Conservation (phyloP, 2,888 invertebrate genomes). For the Eucera pruinosa region DNA sequence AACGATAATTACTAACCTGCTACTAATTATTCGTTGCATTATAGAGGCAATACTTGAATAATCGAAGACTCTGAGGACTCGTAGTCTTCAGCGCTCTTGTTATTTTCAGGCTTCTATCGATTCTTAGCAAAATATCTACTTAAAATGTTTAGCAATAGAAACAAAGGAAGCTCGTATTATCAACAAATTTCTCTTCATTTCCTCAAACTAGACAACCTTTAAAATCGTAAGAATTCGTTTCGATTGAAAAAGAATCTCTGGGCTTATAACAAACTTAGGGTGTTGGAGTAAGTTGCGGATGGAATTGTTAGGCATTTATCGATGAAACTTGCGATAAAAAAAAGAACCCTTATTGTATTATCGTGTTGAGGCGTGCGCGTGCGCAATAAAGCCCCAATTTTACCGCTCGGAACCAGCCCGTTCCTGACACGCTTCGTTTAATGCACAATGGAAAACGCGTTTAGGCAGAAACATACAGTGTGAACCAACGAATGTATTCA, state of each 20-base stretch:
- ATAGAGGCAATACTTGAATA: no score
- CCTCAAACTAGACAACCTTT: no score
- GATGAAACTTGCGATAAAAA: constrained; percentile 33
- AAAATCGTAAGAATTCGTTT: no score
- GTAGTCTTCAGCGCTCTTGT: no score
- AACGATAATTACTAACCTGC: not conserved
- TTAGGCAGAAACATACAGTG: constrained; percentile 9
- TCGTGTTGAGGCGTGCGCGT: not conserved
- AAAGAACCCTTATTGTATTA: not conserved
- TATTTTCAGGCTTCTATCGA: no score
- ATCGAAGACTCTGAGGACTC: no score
- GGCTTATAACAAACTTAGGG: not conserved
- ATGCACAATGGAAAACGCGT: constrained; percentile 37
- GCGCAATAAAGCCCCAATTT: constrained; percentile 39
- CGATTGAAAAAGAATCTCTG: not conserved
- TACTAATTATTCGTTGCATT: not conserved
- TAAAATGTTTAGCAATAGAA: no score
- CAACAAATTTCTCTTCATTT: no score
- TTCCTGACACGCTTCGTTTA: constrained; percentile 47
- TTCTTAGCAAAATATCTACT: no score
- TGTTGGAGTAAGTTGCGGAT: not conserved
- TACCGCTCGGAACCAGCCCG: constrained; percentile 1
- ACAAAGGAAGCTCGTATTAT: no score
- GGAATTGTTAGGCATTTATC: constrained; percentile 1
- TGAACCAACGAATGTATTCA: constrained; percentile 17